Base-by-base conservation (phyloP, 1,140 invertebrate species). In the Conopomorpha cramerella region DNA sequence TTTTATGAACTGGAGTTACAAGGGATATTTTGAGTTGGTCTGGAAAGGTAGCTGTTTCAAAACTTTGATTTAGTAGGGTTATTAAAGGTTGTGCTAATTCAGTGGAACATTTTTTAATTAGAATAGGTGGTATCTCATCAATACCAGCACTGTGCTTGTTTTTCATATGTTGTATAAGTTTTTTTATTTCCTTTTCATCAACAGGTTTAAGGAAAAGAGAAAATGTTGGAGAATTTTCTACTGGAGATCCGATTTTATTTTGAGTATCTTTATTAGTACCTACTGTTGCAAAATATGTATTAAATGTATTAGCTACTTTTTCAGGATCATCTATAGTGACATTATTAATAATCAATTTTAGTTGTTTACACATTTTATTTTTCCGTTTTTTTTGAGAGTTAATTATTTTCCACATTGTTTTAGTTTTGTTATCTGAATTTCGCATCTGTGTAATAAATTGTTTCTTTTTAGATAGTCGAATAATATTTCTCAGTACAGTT, bases 381-480 rank as follows among this genome's bases (percentile, higher is more conserved):
- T 23, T 23, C 10, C 4, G 19, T 23, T 4, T 23, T 23, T 23
- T 23, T 23, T 6, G 19, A 23, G 4, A 6, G 4, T 23, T 4
- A 23, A 23, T 23, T 23, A 36, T 16, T 16, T 36, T 2, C 34
- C 34, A 36, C 14, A 36, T 27, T 3, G 34, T 36, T 36, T 27
- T 36, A 1, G 15, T 36, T 36, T 36, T 36, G n/a, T 36, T 36
- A 14, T 27, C 13, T 1, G 32, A 34, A 3, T 34, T 26, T 25
- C 15, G 7, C n/a, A 34, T 34, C 25, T 34, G 15, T 11, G 13
- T 23, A 16, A 34, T 25, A 13, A 25, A 11, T 6, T 6, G 7
- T 12, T 17, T 13, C 13, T 34, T 34, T 25, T 34, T 34, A 12
- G 32, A 34, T 23, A n/a, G 23, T 11, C 3, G n/a, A 12, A 34